phyloP scores from a whole-genome alignment of 2,888 invertebrate genomes.

The Tetropium fuscum region DNA sequence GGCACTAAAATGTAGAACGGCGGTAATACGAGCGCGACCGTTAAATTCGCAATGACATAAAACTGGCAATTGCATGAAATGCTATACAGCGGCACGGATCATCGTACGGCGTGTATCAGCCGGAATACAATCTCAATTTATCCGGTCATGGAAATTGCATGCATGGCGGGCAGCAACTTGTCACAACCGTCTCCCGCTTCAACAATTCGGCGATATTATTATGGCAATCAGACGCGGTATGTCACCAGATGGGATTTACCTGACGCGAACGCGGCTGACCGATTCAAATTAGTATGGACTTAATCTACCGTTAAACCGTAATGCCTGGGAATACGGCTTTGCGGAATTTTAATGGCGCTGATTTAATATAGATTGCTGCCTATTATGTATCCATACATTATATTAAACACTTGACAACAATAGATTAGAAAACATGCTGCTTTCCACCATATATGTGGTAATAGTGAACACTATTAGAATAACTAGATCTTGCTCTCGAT shows the following conservation, averaged over 20 bases:
- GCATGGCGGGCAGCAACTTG: slow-evolving; percentile 8
- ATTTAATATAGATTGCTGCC: slow-evolving; percentile 3
- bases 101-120: slow-evolving; percentile 32
- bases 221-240: slow-evolving; percentile 1
- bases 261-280: slow-evolving; percentile 8
- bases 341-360: slow-evolving; percentile 14
- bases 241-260: slow-evolving; percentile 11
- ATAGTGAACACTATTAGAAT: no score
- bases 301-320: background rate
- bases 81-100: slow-evolving; percentile 31
- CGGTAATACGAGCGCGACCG: slow-evolving; percentile 12
- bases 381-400: no score
- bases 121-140: slow-evolving; percentile 15
- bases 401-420: no score
- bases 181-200: slow-evolving; percentile 7
- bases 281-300: slow-evolving; percentile 10
- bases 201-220: background rate
- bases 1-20: slow-evolving; percentile 21
- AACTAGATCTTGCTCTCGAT: no score
- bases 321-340: slow-evolving; percentile 2
- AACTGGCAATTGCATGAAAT: slow-evolving; percentile 41
- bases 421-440: no score
- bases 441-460: no score
- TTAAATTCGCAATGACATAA: slow-evolving; percentile 33
- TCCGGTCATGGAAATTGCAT: slow-evolving; percentile 10